Evolutionary conservation across 2,797 vertebrate genomes (phyloP).

Genomic region (Hemibagrus guttatus): DNA sequence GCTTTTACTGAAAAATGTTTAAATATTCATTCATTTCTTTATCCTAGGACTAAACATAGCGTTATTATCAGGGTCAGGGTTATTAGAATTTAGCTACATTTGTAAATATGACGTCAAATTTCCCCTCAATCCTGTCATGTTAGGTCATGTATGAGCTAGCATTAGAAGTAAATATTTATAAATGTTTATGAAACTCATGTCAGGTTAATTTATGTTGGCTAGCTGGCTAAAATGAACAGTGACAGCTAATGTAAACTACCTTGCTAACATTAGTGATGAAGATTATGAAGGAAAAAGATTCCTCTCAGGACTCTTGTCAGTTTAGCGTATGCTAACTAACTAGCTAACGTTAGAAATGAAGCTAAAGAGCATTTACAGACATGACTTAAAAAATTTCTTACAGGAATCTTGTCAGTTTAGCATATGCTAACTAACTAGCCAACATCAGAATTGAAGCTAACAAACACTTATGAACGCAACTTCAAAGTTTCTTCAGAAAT

Average conservation of each 20-base stretch:
- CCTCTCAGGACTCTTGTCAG: neutral
- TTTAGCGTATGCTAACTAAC: neutral
- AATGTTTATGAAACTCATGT: neutral
- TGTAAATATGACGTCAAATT: neutral
- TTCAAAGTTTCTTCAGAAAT: neutral
- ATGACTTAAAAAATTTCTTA: neutral
- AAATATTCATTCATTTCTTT: no score
- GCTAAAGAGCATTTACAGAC: neutral
- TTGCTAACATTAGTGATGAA: neutral
- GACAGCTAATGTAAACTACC: neutral
- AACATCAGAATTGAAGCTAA: neutral
- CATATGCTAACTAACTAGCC: neutral
- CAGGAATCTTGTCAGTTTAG: neutral
- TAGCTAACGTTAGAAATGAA: neutral
- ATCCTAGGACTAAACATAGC: neutral
- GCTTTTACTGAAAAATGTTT: neutral
- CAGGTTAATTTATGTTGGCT: neutral
- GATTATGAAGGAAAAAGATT: neutral
- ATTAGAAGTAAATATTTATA: constrained; percentile 3
- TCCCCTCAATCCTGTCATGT: neutral
- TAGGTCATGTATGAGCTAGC: neutral
- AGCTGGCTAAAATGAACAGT: neutral
- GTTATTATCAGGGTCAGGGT: neutral
- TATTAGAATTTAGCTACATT: neutral
- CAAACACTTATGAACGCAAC: neutral